Base-by-base conservation (phyloP, 2,113 vertebrate species). In the Cottus gobio region DNA sequence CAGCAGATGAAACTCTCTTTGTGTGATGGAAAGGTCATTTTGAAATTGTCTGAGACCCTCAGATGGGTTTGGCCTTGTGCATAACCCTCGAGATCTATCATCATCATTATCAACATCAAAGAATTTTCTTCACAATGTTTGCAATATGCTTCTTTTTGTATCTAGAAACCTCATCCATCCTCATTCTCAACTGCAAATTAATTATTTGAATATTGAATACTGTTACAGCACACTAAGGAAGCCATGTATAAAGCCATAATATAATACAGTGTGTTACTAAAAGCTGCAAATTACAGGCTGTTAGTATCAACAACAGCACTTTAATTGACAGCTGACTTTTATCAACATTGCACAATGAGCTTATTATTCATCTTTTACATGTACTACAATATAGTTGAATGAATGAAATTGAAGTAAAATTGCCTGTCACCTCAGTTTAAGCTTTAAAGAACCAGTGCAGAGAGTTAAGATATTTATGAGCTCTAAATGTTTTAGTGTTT, bases 1-100 rank as follows among this genome's bases (percentile, higher is more conserved):
- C 72, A 46, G 30, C 54, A 64, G 58, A 79, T 77, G 31, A 64
- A 75, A 62, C 26, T 69, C 50, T 79, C 60, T 72, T 81, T 84
- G 66, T 80, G 37, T 70, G 61, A 81, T 83, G 61, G 66, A 80
- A 82, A 88, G 77, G 85, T 87, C 56, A 54, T 80, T 84, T 67
- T 46, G 34, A 82, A 77, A 71, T 83, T 42, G 58, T 67, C 44
- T 64, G 67, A 75, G 63, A 82, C 31, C 37, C 37, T 64, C 28
- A 79, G 75, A 87, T 64, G 48, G 63, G 36, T 77, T 83, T 83
- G 67, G 58, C 66, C 75, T 82, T 71, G 77, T 80, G 71, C 63
- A 64, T 71, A 78, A 85, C 76, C 63, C 42, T 76, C 12, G 7
- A 65, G 71, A 69, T 77, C n/a, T 61, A 52, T 69, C 62, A 56